phyloP scores from a whole-genome alignment of 1,140 invertebrate genomes.

The Diorhabda sublineata region DNA sequence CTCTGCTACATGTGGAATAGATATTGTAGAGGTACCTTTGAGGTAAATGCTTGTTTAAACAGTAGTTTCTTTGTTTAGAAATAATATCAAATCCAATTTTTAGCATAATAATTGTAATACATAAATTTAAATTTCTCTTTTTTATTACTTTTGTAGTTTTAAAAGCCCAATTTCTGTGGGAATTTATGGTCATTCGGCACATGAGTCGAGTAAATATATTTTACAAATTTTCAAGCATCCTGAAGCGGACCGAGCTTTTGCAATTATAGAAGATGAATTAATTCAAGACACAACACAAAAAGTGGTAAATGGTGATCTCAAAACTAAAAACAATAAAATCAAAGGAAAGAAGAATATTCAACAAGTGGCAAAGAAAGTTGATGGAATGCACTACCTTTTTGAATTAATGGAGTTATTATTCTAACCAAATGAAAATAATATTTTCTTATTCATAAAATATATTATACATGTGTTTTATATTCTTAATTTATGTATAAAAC shows the following conservation, averaged over 20 bases:
- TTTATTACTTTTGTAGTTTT: background rate
- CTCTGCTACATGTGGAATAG: conserved; percentile 56
- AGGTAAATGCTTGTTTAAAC: conserved; percentile 27
- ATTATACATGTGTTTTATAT: too few relatives aligned
- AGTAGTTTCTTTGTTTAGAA: background rate
- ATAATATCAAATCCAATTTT: background rate
- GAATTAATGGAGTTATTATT: too few relatives aligned
- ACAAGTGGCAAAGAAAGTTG: background rate
- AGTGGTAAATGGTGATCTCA: background rate
- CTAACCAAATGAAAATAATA: too few relatives aligned
- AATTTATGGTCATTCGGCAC: conserved; percentile 4
- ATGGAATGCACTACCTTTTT: background rate
- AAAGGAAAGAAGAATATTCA: conserved; percentile 2
- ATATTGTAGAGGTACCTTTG: conserved; percentile 51
- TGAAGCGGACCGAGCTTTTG: background rate
- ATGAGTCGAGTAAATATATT: background rate
- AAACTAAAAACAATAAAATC: background rate
- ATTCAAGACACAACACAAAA: background rate
- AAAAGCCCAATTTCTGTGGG: conserved; percentile 6
- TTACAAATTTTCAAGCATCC: conserved; percentile 4
- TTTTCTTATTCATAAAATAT: too few relatives aligned
- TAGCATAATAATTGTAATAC: background rate
- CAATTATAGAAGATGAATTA: conserved; percentile 3
- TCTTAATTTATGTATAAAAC: too few relatives aligned
- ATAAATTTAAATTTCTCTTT: background rate